Evolutionary conservation across 2,113 vertebrate genomes (phyloP).

Genomic region (Chascanopsetta lugubris): DNA sequence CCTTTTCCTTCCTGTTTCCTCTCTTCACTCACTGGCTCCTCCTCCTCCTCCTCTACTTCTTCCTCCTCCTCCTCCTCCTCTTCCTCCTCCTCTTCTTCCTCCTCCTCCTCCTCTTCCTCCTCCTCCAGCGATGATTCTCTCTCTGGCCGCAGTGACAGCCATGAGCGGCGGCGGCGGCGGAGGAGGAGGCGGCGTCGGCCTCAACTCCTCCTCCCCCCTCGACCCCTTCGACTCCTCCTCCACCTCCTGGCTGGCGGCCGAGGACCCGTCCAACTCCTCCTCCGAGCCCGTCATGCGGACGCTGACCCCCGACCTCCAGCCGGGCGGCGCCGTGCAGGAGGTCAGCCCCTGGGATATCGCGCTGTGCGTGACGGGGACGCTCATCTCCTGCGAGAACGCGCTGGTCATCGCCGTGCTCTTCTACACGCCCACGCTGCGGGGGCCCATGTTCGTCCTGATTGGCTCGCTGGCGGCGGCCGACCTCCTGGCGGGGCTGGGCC

Average conservation of each 20-base stretch:
- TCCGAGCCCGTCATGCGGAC: slow-evolving; percentile 63
- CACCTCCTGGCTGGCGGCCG: slow-evolving; percentile 69
- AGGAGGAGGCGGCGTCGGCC: slow-evolving; percentile 49
- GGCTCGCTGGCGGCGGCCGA: slow-evolving; percentile 90
- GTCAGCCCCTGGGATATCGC: slow-evolving; percentile 91
- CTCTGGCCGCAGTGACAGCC: slow-evolving; percentile 77
- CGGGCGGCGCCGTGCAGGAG: slow-evolving; percentile 32
- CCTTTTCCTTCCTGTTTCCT: background rate
- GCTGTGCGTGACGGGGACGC: slow-evolving; percentile 89
- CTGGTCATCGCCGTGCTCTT: slow-evolving; percentile 90
- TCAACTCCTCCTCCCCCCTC: slow-evolving; percentile 72
- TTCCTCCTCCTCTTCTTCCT: background rate
- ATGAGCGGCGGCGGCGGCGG: slow-evolving; percentile 65
- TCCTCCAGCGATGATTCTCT: slow-evolving; percentile 84
- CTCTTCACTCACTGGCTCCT: background rate
- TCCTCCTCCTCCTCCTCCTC: background rate
- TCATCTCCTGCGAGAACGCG: slow-evolving; percentile 90
- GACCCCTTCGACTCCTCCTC: slow-evolving; percentile 72
- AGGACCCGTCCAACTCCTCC: slow-evolving; percentile 74
- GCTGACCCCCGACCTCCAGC: slow-evolving; percentile 66
- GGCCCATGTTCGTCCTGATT: slow-evolving; percentile 88
- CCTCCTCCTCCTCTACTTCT: background rate
- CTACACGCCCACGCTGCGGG: slow-evolving; percentile 87
- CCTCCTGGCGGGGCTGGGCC: slow-evolving; percentile 87
- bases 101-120: background rate